These are phyloP conservation scores for Leucosticte australis DNA, from an alignment of 2,113 vertebrate genomes.

Conservation along the genomic window DNA sequence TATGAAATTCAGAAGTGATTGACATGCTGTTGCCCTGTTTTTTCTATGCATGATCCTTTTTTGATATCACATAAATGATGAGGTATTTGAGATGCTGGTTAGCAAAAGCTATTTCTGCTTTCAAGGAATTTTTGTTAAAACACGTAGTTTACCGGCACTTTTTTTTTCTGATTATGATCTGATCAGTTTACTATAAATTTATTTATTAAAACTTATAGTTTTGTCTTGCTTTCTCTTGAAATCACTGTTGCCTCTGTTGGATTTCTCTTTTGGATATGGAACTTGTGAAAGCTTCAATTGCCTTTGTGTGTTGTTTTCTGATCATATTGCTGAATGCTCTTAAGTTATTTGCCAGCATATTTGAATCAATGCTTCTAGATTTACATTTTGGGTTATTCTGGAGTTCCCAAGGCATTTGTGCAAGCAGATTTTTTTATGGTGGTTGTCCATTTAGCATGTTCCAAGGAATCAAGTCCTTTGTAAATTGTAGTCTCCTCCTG, in stretches of 20 bases:
- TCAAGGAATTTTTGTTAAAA: background rate
- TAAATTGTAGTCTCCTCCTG: background rate
- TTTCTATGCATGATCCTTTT: background rate
- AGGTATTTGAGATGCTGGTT: background rate
- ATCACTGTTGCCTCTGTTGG: background rate
- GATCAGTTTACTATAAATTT: background rate
- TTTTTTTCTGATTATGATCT: accelerated
- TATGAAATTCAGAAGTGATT: background rate
- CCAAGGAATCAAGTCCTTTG: background rate
- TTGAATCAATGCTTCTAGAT: background rate
- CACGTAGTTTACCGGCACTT: background rate
- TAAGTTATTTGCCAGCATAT: background rate
- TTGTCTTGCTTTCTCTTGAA: background rate
- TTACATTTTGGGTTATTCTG: background rate
- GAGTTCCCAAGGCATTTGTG: background rate
- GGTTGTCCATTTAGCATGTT: background rate
- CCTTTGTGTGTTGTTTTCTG: background rate
- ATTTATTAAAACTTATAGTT: background rate
- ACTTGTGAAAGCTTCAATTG: background rate
- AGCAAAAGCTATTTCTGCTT: background rate
- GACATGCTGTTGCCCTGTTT: background rate
- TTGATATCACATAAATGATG: background rate
- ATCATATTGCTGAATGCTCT: background rate
- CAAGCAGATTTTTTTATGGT: background rate
- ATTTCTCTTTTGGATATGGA: background rate